These are phyloP conservation scores for Pipa parva DNA, from an alignment of 2,113 vertebrate genomes.

Conservation along the genomic window DNA sequence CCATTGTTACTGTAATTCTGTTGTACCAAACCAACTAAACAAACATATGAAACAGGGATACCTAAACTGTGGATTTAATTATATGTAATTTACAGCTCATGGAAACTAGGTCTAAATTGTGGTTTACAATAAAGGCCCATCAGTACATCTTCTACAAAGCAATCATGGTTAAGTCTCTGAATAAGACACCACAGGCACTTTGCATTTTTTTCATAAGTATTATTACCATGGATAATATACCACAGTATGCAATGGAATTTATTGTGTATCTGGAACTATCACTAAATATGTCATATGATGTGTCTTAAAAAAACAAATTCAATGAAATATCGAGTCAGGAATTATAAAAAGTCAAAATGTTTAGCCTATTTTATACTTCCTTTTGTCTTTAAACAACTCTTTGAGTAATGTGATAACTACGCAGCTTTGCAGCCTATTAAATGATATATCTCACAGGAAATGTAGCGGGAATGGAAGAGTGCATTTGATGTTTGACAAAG, in stretches of 20 bases:
- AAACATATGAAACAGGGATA: too few species aligned
- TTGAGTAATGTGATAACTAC: not conserved
- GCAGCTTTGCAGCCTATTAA: not conserved
- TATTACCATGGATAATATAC: not conserved
- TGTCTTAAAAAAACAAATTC: not conserved
- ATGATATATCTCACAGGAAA: not conserved
- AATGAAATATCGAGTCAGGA: not conserved
- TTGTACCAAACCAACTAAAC: too few species aligned
- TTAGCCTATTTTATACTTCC: slow-evolving; percentile 1
- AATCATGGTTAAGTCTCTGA: not conserved
- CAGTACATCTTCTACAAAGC: too few species aligned
- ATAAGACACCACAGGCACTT: not conserved
- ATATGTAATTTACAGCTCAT: too few species aligned
- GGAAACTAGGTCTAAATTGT: too few species aligned
- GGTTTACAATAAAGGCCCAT: too few species aligned
- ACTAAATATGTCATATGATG: not conserved
- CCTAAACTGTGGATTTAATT: too few species aligned
- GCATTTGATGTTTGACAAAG: not conserved
- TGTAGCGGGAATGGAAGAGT: not conserved
- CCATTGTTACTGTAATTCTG: too few species aligned
- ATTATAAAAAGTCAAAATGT: not conserved
- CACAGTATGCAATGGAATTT: not conserved
- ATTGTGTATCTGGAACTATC: not conserved
- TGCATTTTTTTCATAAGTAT: not conserved
- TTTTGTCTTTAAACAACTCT: not conserved